Evolutionary conservation across 1,140 invertebrate species (phyloP), one percentile per base, ranked within the genome.

Genomic region (Tachypleus tridentatus): DNA sequence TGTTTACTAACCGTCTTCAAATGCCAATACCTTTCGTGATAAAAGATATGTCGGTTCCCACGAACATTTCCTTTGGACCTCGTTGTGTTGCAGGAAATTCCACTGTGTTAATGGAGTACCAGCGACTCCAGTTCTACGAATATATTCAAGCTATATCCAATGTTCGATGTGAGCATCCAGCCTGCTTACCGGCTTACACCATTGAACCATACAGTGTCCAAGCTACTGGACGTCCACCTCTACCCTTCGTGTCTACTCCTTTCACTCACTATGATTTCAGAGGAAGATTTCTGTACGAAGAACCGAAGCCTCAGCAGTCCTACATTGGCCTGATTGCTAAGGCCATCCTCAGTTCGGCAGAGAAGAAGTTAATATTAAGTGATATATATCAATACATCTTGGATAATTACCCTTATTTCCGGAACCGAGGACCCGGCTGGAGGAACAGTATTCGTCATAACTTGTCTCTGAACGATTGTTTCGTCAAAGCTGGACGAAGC

Each of bases 301-400:
- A 74, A n/a, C 70, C 67, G 48, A 74, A 74, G 58, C 73, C 73
- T 4, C 70, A 71, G 58, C 72, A 74, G 59, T 69, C 66, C 52
- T 98, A 98, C 78, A 98, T 98, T 71, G 95, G 92, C 0, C 80
- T 97, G 3, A 96, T 97, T 67, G 92, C 93, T 0, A 98, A 98
- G 93, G 96, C 96, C 0, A 98, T 99, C 64, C 80, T 98, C 2
- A 92, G 87, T 69, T 87, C 87, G 0, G 86, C 90, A 0, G 96
- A 98, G n/a, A 85, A 87, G 65, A 98, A 98, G 75, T 79, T 99
- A 4, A 93, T 98, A 0, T 80, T 99, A 0, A 95, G 92, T 10
- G 97, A 99, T 74, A 98, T 99, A 69, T 99, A 99, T 74, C 93
- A 98, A 73, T 95, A 97, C 76, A 98, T 99, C 66, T 77, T 98